Evolutionary conservation across 2,797 vertebrate genomes (phyloP), one percentile per base, ranked within the genome.

Genomic region (Catharus ustulatus): DNA sequence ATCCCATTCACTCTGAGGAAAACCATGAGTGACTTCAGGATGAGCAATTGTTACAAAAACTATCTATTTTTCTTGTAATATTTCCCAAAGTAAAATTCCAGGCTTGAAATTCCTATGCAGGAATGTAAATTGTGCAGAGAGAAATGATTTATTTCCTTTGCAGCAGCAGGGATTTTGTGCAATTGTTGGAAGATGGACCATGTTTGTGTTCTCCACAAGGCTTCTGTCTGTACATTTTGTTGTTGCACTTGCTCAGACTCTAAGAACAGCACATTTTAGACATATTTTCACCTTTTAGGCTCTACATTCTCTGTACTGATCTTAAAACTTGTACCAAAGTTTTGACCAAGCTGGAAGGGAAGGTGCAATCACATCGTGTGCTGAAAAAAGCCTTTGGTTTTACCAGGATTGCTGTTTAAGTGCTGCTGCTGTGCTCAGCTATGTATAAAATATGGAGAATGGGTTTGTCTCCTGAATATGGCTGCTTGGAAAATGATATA

Each of bases 351-450:
- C 38, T 85, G 78, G 72, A 63, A 62, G 62, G 36, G 12, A 84
- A 71, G 38, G 21, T 52, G 38, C 40, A 55, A 52, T 13, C 43
- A 27, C 13, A 17, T 1, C 0, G 0, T 20, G 38, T 18, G 72
- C 61, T 55, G 9, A 38, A 49, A 36, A 32, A 42, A 6, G 23
- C 34, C 29, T 38, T 66, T 54, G 32, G 16, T 74, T 67, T 76
- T 34, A 5, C 42, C 38, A 23, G 2, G 3, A 4, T 13, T 54
- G 42, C 20, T 93, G 86, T n/a, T 67, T 10, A 71, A 64, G 67
- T 17, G 21, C 61, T 84, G 61, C 3, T 29, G 73, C 24, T 51
- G 75, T 20, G 34, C 73, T 95, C 58, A 80, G 66, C 67, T 74
- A 8, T 9, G 55, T 6, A 12, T 23, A 15, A 68, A 78, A 46